Base-by-base conservation (phyloP, 1,140 invertebrate species). In the Trachymyrmex cornetzi region DNA sequence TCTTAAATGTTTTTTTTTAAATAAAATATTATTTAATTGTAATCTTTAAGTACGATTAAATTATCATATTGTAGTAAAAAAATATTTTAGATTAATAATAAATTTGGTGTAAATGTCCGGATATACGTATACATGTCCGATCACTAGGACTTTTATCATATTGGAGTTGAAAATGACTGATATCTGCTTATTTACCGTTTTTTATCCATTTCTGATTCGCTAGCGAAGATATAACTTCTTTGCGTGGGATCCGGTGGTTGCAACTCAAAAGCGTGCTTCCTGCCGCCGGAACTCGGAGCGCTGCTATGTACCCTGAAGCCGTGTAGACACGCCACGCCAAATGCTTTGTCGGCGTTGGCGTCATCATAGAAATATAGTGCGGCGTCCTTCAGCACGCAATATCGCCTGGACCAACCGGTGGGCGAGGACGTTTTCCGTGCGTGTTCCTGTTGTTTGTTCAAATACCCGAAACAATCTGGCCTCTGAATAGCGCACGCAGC, bases 321-420 rank as follows among this genome's bases (percentile, higher is more conserved):
- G 94, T 99, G 99, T n/a, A 99, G 96, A 95, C 98, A 98, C 63
- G 98, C 97, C 94, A 99, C 98, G 71, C 98, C 99, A 94, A 98
- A 97, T 88, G 98, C 98, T 93, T 96, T 97, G 91, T 97, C 97
- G 85, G 98, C 97, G 93, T 98, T 98, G 16, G 97, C 97, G 94
- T 99, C 98, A 90, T 97, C 97, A 95, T 99, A 99, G 95, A 99
- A 99, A 95, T 99, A 99, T 14, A 99, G 96, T 91, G 98, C 99
- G 64, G 98, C 99, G 95, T 99, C 98, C 94, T 99, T 99, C 6
- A 99, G 96, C 27, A 99, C 97, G 95, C 99, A 99, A 96, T 99
- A 99, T 64, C 98, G 96, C 91, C 97, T 97, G 84, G 97, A 98
- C 98, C 98, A 99, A 30, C 94, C 94, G 27, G 94, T 94, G 12